Evolutionary conservation across 2,888 invertebrate genomes (phyloP).

Genomic region (Mimas tiliae): DNA sequence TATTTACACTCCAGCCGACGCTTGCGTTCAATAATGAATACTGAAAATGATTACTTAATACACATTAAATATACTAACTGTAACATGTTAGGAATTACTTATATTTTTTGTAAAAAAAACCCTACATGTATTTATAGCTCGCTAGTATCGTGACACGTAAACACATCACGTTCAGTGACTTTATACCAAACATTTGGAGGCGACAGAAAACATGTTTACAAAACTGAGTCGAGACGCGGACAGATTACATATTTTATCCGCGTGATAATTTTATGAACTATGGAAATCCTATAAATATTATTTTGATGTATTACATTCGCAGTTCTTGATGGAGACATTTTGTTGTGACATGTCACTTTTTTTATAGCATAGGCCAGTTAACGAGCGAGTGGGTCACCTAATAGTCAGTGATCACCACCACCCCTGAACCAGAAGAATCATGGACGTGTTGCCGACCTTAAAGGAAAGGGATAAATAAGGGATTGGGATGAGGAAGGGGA

Average conservation of each 20-base stretch:
- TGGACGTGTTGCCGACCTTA: no score
- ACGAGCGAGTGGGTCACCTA: no score
- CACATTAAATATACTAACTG: neutral
- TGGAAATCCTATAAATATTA: neutral
- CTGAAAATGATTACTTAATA: no score
- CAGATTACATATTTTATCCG: slow-evolving; percentile 17
- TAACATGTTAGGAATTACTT: neutral
- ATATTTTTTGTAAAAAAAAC: neutral
- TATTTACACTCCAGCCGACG: no score
- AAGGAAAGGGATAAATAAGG: no score
- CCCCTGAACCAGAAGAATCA: no score
- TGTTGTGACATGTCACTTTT: no score
- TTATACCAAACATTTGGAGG: slow-evolving; percentile 61
- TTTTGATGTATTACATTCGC: neutral
- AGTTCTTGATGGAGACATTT: neutral
- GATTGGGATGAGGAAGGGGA: no score
- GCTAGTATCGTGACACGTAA: slow-evolving; percentile 28
- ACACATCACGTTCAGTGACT: slow-evolving; percentile 56
- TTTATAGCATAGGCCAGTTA: no score
- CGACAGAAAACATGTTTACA: slow-evolving; percentile 58
- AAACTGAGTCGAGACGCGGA: slow-evolving; percentile 45
- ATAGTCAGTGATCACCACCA: no score
- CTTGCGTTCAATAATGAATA: no score
- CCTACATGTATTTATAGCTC: neutral
- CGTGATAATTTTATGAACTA: slow-evolving; percentile 1